Base-by-base conservation (phyloP, 2,113 vertebrate genomes). In the Hepsetus odoe region DNA sequence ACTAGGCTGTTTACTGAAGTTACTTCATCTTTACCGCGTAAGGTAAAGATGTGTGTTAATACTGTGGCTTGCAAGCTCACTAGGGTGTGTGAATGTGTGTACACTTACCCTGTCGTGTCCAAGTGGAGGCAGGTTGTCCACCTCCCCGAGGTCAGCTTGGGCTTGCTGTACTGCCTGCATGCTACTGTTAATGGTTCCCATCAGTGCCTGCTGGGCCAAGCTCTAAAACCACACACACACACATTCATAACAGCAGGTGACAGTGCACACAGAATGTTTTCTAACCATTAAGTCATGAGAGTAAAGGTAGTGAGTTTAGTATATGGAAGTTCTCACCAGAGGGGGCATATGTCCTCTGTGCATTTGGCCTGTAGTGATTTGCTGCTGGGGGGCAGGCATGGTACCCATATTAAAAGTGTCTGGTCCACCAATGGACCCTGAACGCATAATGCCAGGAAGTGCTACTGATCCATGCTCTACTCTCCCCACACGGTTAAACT, bases 111-210 rank as follows among this genome's bases (percentile, higher is more conserved):
- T 94, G 87, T 99, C 98, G 22, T 98, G 97, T 51, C 98, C 98
- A 8, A 99, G 91, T 3, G 98, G 98, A 12, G 98, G 97, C 24
- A 98, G 90, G 65, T 94, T 94, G 85, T 98, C 96, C 1, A 98
- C 94, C 71, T 98, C 91, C 10, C 94, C 93, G 77, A 99, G 94
- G 88, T 99, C 97, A 0, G 92, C 85, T 79, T 99, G 97, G 4
- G 96, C 96, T 87, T 98, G 97, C 78, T 99, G 97, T 16, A 99
- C 97, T 0, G 98, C 96, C 0, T 98, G 96, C 96, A 98, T 98
- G 66, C 98, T 99, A 53, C 94, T 98, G 87, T 96, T 99, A 87
- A 99, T 99, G 74, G 98, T 99, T 1, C 98, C 98, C 97, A 99
- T 98, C 59, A 99, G 89, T 32, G 97, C 98, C 87, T 99, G 97